phyloP scores from a whole-genome alignment of 2,797 vertebrate species.

The Sphaeramia orbicularis region DNA sequence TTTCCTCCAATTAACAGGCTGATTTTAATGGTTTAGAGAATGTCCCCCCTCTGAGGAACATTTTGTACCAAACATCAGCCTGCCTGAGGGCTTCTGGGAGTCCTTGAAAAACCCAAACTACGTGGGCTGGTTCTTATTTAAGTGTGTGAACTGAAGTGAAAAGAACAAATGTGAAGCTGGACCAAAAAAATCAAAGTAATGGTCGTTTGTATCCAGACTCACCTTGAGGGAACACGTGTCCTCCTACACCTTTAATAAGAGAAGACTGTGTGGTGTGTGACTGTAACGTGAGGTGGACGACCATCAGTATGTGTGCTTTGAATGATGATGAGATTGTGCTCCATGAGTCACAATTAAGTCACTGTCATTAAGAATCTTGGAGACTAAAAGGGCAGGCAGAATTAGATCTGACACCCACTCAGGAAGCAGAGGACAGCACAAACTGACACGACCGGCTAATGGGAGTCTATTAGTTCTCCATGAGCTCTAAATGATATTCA shows the following conservation, averaged over 20 bases:
- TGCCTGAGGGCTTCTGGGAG: neutral
- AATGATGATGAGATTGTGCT: constrained; percentile 78
- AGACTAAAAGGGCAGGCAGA: constrained; percentile 36
- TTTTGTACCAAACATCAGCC: constrained; percentile 1
- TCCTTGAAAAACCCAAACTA: constrained; percentile 22
- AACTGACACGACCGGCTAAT: constrained; percentile 32
- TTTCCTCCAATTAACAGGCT: no score
- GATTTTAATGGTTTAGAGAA: neutral
- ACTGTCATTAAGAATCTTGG: constrained; percentile 31
- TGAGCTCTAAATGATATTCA: neutral
- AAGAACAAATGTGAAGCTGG: neutral
- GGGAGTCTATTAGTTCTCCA: constrained; percentile 9
- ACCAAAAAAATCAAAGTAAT: neutral
- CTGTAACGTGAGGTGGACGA: constrained; percentile 24
- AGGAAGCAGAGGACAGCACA: constrained; percentile 25
- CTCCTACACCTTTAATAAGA: neutral
- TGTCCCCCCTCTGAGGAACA: constrained; percentile 1
- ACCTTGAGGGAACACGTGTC: constrained; percentile 1
- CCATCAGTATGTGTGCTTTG: constrained; percentile 42
- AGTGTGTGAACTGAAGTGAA: constrained; percentile 4
- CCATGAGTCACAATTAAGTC: constrained; percentile 62
- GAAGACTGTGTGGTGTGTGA: constrained; percentile 3
- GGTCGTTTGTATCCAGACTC: constrained; percentile 4
- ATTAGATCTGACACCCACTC: constrained; percentile 44
- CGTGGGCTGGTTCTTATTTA: neutral